Evolutionary conservation across 2,797 vertebrate species (phyloP).

Genomic region (Dromococcyx pavoninus): DNA sequence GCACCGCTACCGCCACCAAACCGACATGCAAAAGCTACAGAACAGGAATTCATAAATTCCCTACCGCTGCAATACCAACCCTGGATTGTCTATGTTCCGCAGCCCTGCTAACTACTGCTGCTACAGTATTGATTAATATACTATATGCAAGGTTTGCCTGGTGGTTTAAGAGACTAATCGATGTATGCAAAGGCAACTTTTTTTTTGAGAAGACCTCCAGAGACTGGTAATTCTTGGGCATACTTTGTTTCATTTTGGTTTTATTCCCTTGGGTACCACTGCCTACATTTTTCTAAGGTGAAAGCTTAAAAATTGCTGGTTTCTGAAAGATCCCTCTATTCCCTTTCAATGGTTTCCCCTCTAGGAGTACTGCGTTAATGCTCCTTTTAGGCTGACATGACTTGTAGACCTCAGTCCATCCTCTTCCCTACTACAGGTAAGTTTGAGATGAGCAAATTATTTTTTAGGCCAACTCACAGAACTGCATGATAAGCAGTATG

Average conservation of each 20-base stretch:
- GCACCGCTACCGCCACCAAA: slow-evolving; percentile 83
- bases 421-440: background rate
- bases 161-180: slow-evolving; percentile 68
- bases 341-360: background rate
- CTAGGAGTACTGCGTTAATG: background rate
- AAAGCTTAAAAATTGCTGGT: background rate
- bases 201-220: background rate
- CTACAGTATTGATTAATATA: background rate
- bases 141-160: slow-evolving; percentile 62
- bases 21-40: slow-evolving; percentile 88
- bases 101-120: slow-evolving; percentile 56
- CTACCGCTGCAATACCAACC: slow-evolving; percentile 64
- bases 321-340: background rate
- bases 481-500: background rate
- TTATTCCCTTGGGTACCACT: background rate
- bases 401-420: background rate
- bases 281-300: background rate
- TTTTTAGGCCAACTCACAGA: background rate
- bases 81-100: slow-evolving; percentile 53
- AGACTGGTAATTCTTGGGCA: background rate
- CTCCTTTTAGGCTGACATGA: background rate
- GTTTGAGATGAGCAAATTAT: background rate
- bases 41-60: slow-evolving; percentile 79
- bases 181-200: background rate
- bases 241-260: background rate